Evolutionary conservation across 2,113 vertebrate species (phyloP).

Genomic region (Jaculus jaculus): DNA sequence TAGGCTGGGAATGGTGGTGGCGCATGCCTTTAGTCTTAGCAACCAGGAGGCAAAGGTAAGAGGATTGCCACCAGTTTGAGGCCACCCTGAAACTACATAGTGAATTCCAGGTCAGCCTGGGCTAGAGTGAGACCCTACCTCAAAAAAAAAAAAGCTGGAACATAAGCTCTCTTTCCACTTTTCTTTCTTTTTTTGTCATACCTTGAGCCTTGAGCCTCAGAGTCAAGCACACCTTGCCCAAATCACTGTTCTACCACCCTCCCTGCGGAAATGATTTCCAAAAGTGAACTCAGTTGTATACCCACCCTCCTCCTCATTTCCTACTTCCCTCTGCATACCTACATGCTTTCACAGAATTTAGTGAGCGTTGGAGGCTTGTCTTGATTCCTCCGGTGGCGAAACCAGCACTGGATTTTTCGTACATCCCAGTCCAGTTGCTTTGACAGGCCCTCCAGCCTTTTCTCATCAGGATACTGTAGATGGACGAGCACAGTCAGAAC

Average conservation of each 20-base stretch:
- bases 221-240: constrained; percentile 19
- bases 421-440: constrained; percentile 99
- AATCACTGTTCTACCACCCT: not conserved
- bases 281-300: not conserved
- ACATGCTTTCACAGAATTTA: constrained; percentile 99
- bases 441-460: constrained; percentile 93
- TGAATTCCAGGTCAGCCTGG: too few species aligned
- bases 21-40: too few species aligned
- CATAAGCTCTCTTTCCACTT: not conserved
- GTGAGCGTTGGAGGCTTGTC: constrained; percentile 95
- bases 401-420: constrained; percentile 96
- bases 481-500: constrained; percentile 64
- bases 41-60: too few species aligned
- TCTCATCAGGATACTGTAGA: constrained; percentile 92
- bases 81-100: too few species aligned
- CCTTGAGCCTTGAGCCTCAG: not conserved
- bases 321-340: constrained; percentile 80
- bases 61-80: too few species aligned
- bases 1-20: not conserved
- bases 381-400: constrained; percentile 96
- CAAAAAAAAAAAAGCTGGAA: not conserved
- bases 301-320: constrained; percentile 3
- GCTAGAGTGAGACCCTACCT: too few species aligned
- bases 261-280: constrained; percentile 7
- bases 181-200: not conserved